Conservation (phyloP, 2,888 invertebrate genomes). For the Ametastegia equiseti region DNA sequence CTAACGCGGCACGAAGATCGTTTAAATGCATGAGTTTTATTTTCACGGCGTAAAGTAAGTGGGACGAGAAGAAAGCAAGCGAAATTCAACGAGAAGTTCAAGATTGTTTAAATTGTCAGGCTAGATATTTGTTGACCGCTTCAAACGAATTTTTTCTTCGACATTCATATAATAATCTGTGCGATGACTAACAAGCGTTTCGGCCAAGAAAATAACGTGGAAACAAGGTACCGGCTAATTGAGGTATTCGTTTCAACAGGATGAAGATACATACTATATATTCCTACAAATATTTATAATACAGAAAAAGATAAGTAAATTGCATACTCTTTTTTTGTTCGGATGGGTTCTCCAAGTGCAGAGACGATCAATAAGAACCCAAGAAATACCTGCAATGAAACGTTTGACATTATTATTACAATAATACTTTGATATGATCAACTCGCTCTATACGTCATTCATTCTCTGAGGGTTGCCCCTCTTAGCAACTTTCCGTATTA, state of each 20-base stretch:
- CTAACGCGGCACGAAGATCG: not conserved
- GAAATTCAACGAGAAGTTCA: constrained; percentile 12
- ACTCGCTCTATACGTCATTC: not conserved
- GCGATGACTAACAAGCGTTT: constrained; percentile 17
- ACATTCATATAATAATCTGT: constrained; percentile 7
- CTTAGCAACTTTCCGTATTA: not conserved
- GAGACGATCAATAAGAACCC: constrained; percentile 79
- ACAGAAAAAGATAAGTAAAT: not conserved
- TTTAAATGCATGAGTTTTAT: not conserved
- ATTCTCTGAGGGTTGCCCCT: not conserved
- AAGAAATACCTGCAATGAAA: constrained; percentile 79
- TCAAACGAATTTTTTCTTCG: not conserved
- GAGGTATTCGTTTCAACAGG: not conserved
- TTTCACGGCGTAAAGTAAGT: constrained; percentile 10
- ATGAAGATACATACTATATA: not conserved
- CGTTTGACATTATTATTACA: not conserved
- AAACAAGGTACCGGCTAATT: not conserved
- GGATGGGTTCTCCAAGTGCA: constrained; percentile 70
- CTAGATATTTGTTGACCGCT: not conserved
- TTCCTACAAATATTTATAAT: not conserved
- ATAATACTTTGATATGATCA: not conserved
- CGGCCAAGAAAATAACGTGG: not conserved
- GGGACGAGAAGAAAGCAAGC: constrained; percentile 25
- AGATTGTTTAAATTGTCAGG: not conserved
- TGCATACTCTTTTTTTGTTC: constrained; percentile 72